Percentiles rank a stretch among this genome's conserved stretches.
These are phyloP conservation scores for Caenorhabditis auriculariae DNA, from an alignment of 2,888 invertebrate species.

Conservation along the genomic window DNA sequence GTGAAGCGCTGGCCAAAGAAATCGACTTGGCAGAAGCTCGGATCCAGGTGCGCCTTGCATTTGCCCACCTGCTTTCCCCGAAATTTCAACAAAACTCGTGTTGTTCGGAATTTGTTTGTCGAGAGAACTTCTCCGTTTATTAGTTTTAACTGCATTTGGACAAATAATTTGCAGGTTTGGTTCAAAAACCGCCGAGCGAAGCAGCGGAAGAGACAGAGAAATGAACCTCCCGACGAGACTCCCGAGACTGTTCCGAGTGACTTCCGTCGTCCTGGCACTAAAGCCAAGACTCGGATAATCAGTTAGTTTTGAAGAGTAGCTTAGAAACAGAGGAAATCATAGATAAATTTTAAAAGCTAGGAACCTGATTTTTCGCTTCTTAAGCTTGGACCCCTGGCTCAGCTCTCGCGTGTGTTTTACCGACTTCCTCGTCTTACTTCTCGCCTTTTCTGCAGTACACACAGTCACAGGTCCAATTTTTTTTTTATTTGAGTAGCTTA, in stretches of 20 bases:
- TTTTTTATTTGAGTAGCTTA: too few relatives aligned
- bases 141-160: too few relatives aligned
- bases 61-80: neutral
- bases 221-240: slow-evolving; percentile 20
- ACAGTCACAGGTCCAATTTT: too few relatives aligned
- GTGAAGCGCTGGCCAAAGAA: slow-evolving; percentile 34
- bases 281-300: too few relatives aligned
- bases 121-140: too few relatives aligned
- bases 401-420: slow-evolving; percentile 6
- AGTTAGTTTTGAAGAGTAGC: neutral
- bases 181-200: slow-evolving; percentile 49
- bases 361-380: too few relatives aligned
- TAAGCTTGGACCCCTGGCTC: slow-evolving; percentile 28
- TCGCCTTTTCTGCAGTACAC: too few relatives aligned
- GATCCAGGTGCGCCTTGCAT: slow-evolving; percentile 32
- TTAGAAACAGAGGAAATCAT: slow-evolving; percentile 1
- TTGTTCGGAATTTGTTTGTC: too few relatives aligned
- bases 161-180: slow-evolving; percentile 38
- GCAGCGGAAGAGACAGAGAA: slow-evolving; percentile 38
- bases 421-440: too few relatives aligned
- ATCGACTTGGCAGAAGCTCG: slow-evolving; percentile 37
- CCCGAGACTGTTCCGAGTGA: neutral
- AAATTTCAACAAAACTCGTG: too few relatives aligned
- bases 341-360: neutral
- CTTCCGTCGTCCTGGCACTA: neutral